phyloP scores from a whole-genome alignment of 2,113 vertebrate genomes.

The Phainopepla nitens region DNA sequence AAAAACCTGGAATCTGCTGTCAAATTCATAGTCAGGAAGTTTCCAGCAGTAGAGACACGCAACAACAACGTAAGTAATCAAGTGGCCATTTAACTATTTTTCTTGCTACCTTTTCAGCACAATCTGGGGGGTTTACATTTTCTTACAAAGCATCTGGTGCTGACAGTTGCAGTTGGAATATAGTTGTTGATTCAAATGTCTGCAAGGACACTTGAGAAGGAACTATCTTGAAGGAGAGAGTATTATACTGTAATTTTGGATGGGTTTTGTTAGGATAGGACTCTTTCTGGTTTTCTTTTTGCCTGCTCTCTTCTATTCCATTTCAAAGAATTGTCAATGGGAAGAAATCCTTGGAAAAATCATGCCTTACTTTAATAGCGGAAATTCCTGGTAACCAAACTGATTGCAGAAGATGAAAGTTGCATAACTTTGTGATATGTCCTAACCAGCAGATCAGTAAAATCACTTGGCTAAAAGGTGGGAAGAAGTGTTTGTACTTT shows the following conservation, averaged over 20 bases:
- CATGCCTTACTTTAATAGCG: background rate
- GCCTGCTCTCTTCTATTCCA: background rate
- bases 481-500: background rate
- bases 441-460: background rate
- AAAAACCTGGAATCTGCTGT: slow-evolving; percentile 98
- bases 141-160: background rate
- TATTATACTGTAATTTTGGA: background rate
- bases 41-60: slow-evolving; percentile 94
- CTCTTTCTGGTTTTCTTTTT: background rate
- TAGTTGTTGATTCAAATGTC: background rate
- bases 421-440: background rate
- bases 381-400: background rate
- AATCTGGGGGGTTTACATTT: background rate
- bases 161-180: background rate
- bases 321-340: background rate
- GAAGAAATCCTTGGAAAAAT: background rate
- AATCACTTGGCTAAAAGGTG: background rate
- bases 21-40: slow-evolving; percentile 98
- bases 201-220: background rate
- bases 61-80: slow-evolving; percentile 94
- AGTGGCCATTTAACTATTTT: background rate
- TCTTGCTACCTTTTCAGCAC: background rate
- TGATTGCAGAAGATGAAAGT: background rate
- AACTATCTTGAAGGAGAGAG: background rate
- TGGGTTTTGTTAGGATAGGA: background rate